phyloP scores from a whole-genome alignment of 1,140 invertebrate genomes.

The Phymastichus coffea region DNA sequence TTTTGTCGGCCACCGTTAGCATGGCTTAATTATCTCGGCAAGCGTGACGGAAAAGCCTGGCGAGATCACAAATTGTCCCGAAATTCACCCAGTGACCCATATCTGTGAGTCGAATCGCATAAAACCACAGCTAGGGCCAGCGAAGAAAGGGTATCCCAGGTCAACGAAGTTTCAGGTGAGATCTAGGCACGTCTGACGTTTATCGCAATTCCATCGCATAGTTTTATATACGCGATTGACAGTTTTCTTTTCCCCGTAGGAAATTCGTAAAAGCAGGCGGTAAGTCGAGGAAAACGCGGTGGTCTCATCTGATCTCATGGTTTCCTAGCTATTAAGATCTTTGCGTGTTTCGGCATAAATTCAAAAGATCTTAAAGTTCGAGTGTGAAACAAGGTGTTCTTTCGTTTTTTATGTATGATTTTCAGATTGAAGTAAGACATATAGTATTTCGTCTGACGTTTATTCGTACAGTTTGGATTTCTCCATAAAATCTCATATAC shows the following conservation, averaged over 20 bases:
- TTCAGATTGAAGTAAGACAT: too few species aligned
- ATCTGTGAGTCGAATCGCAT: conserved; percentile 10
- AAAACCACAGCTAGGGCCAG: background rate
- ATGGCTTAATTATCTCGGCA: conserved; percentile 16
- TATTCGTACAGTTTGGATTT: too few species aligned
- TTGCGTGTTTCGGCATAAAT: too few species aligned
- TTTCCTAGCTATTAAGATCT: too few species aligned
- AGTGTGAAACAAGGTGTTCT: conserved; percentile 1
- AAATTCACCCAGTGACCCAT: background rate
- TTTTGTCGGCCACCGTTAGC: background rate
- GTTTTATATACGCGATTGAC: background rate
- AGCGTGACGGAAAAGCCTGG: background rate
- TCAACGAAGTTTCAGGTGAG: too few species aligned
- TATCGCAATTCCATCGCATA: conserved; percentile 5
- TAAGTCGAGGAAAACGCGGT: background rate
- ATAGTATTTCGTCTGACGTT: too few species aligned
- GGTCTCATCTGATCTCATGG: too few species aligned
- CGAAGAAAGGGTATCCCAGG: too few species aligned
- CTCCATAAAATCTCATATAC: too few species aligned
- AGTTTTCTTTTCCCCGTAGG: background rate
- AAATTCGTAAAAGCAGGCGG: background rate
- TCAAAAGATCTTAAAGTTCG: background rate
- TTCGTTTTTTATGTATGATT: background rate
- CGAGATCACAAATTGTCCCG: background rate
- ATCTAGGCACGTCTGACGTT: too few species aligned